Evolutionary conservation across 2,113 vertebrate genomes (phyloP).

Genomic region (Myotis yumanensis): DNA sequence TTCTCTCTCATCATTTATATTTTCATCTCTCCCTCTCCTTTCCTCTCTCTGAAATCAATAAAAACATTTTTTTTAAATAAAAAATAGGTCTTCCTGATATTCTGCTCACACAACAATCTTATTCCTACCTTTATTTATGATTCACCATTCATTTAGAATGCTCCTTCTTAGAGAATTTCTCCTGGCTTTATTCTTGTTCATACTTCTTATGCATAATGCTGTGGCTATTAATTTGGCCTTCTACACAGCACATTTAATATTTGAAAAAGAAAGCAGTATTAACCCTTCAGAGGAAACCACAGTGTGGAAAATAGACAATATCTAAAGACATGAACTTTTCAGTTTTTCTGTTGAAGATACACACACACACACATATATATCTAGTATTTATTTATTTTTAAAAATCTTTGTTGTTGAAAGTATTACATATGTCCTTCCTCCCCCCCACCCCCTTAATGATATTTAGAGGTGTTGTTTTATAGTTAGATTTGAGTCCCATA

Average conservation of each 20-base stretch:
- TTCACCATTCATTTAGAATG: background rate
- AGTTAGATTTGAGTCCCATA: background rate
- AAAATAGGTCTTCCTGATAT: background rate
- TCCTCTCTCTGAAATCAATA: too few species aligned
- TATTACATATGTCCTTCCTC: too few species aligned
- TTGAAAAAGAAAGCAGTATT: conserved; percentile 42
- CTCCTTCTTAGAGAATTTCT: conserved; percentile 13
- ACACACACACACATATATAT: too few species aligned
- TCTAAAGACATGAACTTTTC: conserved; percentile 1
- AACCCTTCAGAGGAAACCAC: background rate
- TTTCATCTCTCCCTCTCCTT: too few species aligned
- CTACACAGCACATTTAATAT: background rate
- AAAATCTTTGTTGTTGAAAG: too few species aligned
- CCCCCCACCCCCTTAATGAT: background rate
- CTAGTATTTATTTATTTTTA: too few species aligned
- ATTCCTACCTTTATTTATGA: background rate
- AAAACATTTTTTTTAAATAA: too few species aligned
- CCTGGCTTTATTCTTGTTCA: background rate
- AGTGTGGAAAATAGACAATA: background rate
- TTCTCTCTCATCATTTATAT: too few species aligned
- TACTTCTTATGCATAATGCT: background rate
- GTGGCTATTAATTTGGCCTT: background rate
- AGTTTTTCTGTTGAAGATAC: background rate
- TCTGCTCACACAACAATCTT: background rate
- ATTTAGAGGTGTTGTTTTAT: background rate